Conservation (phyloP, 2,797 vertebrate species). For the Liasis olivaceus region DNA sequence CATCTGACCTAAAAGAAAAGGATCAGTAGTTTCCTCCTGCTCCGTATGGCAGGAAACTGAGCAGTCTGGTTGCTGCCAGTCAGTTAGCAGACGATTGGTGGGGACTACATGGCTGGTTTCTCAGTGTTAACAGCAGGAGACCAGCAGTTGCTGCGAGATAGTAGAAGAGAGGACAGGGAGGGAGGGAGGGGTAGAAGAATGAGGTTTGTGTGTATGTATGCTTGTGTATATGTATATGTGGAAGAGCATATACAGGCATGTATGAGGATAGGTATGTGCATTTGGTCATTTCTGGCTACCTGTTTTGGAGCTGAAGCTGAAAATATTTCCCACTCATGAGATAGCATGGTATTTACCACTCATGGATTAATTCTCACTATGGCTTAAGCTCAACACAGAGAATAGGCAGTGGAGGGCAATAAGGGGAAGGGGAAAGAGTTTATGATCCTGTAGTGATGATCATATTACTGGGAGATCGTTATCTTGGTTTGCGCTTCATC, state of each 20-base stretch:
- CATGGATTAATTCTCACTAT: not conserved
- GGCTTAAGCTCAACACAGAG: not conserved
- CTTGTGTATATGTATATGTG: not conserved
- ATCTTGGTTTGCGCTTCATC: slow-evolving; percentile 17
- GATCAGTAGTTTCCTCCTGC: not conserved
- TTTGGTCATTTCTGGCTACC: not conserved
- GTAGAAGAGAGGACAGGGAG: not conserved
- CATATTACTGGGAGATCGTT: slow-evolving; percentile 21
- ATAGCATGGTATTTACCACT: not conserved
- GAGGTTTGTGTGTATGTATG: not conserved
- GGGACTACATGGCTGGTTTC: not conserved
- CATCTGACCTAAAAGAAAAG: not conserved
- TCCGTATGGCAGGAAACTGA: not conserved
- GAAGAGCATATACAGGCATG: not conserved
- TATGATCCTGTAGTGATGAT: slow-evolving; percentile 23
- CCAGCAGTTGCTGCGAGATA: not conserved
- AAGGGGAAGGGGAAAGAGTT: not conserved
- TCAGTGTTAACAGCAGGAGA: not conserved
- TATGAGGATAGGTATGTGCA: not conserved
- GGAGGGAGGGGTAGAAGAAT: not conserved
- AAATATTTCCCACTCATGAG: not conserved
- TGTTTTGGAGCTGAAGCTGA: not conserved
- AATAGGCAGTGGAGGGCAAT: not conserved
- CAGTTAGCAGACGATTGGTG: not conserved
- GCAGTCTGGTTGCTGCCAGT: not conserved